These are phyloP conservation scores for Diplodus sargus DNA, from an alignment of 2,797 vertebrate genomes.

Conservation along the genomic window DNA sequence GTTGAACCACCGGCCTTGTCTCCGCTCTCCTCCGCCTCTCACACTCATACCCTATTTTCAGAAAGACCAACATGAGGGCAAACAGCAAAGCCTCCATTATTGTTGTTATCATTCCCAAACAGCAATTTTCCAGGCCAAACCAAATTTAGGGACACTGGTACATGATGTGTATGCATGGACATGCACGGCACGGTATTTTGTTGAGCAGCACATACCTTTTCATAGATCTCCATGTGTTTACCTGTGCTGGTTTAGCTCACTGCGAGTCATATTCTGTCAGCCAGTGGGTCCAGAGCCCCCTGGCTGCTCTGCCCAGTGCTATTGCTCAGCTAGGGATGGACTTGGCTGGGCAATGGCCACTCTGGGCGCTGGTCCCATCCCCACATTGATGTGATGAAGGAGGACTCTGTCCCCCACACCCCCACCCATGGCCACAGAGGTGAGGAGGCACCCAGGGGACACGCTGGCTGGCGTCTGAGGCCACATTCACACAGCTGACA, in stretches of 20 bases:
- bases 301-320: conserved; percentile 61
- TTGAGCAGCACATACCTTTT: conserved; percentile 49
- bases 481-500: conserved; percentile 72
- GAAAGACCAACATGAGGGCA: conserved; percentile 72
- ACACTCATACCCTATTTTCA: conserved; percentile 73
- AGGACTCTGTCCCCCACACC: conserved; percentile 70
- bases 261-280: conserved; percentile 42
- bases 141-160: conserved; percentile 35
- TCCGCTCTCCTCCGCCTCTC: conserved; percentile 45
- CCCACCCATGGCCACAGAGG: conserved; percentile 65
- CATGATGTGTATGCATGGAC: conserved; percentile 26
- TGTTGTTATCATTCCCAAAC: conserved; percentile 75
- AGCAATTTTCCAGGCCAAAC: conserved; percentile 61
- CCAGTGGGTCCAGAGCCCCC: conserved; percentile 56
- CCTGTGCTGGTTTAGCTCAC: conserved; percentile 39
- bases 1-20: conserved; percentile 69
- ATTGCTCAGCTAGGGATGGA: conserved; percentile 51
- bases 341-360: conserved; percentile 57
- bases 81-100: conserved; percentile 69
- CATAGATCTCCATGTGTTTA: conserved; percentile 60
- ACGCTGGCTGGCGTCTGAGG: conserved; percentile 69
- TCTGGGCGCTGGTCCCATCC: conserved; percentile 69
- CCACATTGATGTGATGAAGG: conserved; percentile 77
- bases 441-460: conserved; percentile 77
- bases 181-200: conserved; percentile 29